Evolutionary conservation across 2,797 vertebrate species (phyloP), one percentile per base, ranked within the genome.

Genomic region (Phrynocephalus guinanensis): DNA sequence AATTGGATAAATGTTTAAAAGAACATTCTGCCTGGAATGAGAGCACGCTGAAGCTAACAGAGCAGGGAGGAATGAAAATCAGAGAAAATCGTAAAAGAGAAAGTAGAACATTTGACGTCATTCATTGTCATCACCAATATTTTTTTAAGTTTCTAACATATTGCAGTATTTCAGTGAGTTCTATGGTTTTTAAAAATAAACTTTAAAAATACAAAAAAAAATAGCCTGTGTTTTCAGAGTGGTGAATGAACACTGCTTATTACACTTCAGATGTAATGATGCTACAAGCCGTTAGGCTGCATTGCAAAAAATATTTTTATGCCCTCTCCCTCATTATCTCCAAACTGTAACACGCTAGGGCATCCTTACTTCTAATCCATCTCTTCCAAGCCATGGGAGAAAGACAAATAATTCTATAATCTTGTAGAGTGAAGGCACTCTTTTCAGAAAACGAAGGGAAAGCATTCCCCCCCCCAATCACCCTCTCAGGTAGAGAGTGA

Each of bases 361-460:
- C 38, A 24, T 38, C 13, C 22, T 75, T 75, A 44, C 72, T 38
- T 9, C 7, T 75, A 75, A 75, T 20, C 8, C 38, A 38, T 44
- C 38, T 3, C 72, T 44, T 22, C 10, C 72, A 56, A 75, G 18
- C 33, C 38, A 3, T 44, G 20, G 3, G 20, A 44, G 18, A 75
- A 75, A 82, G 79, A 13, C 2, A 89, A 15, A 9, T 7, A 86
- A 85, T 0, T 60, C 3, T 88, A 66, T 88, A 85, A 72, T 11
- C 91, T 90, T 90, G 88, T 86, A 73, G 13, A 66, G 89, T 86
- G 67, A 83, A 68, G 88, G 85, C 5, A 77, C 76, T 92, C 33
- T 68, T 91, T 91, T 86, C 80, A 77, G 79, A 75, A 91, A 75
- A 85, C 82, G 44, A 76, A 87, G 56, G 22, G 26, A 70, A 88